A percentile compares a stretch with the other conserved stretches of the same genome.
Conservation (phyloP, 1,140 invertebrate species). For the Neodiprion fabricii region DNA sequence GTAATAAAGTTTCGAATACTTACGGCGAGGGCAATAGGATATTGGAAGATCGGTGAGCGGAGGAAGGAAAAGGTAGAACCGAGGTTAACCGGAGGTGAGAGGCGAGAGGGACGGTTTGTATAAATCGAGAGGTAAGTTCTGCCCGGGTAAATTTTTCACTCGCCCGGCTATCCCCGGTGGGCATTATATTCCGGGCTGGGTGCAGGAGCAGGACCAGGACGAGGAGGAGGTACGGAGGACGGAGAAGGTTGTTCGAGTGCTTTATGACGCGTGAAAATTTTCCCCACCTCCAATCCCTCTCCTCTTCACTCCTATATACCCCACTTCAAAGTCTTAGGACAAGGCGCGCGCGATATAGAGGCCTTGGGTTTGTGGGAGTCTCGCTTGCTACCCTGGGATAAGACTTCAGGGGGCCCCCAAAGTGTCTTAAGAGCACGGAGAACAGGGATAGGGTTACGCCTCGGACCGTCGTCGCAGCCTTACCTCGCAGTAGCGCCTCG, state of each 20-base stretch:
- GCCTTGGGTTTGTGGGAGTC: constrained; percentile 16
- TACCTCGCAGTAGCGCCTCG: constrained; percentile 45
- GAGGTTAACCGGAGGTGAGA: no score
- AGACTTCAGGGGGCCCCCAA: constrained; percentile 7
- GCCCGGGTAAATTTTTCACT: not conserved
- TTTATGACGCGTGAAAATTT: constrained; percentile 53
- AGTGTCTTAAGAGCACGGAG: constrained; percentile 37
- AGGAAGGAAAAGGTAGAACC: no score
- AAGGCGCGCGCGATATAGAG: constrained; percentile 27
- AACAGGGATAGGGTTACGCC: constrained; percentile 45
- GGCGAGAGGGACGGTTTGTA: no score
- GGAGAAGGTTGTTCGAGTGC: constrained; percentile 36
- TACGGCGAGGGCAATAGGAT: no score
- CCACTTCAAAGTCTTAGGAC: constrained; percentile 30
- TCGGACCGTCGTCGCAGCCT: constrained; percentile 41
- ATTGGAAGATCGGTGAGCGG: no score
- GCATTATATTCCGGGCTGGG: constrained; percentile 34
- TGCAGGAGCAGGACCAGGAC: constrained; percentile 1
- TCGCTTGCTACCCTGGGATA: constrained; percentile 5
- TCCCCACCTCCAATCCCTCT: constrained; percentile 2
- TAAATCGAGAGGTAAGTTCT: not conserved
- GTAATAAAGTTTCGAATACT: no score
- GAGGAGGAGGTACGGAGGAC: constrained; percentile 17
- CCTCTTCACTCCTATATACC: not conserved
- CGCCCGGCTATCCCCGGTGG: constrained; percentile 23